These are phyloP conservation scores for Euleptes europaea DNA, from an alignment of 2,113 vertebrate genomes.

Conservation along the genomic window DNA sequence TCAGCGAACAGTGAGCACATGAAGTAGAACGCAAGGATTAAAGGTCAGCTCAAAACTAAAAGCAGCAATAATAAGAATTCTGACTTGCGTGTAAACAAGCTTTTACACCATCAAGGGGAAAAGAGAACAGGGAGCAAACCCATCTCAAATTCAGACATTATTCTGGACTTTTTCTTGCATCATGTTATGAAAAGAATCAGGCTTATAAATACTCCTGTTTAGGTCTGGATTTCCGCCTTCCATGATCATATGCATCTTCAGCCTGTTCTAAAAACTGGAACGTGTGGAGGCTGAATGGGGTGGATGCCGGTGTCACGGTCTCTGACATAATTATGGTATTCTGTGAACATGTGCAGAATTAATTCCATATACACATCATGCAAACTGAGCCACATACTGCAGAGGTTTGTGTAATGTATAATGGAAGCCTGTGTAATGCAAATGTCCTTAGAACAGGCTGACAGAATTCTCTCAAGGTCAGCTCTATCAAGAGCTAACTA, in stretches of 20 bases:
- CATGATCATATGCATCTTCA: neutral
- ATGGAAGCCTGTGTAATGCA: no score
- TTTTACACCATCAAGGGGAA: neutral
- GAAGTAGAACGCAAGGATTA: conserved; percentile 23
- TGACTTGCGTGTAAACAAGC: neutral
- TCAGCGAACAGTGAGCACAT: conserved; percentile 9
- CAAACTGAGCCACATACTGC: no score
- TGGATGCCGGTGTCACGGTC: neutral
- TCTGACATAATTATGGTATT: no score
- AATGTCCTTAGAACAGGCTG: no score
- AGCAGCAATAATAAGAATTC: neutral
- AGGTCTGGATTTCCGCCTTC: neutral
- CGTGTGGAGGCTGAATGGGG: neutral
- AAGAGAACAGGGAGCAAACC: neutral
- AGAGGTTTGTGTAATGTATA: no score
- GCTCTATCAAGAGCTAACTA: no score
- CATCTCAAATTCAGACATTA: neutral
- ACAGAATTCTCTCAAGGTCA: no score
- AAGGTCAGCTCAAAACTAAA: conserved; percentile 52
- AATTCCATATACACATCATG: no score
- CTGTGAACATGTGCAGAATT: no score
- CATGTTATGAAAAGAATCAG: neutral
- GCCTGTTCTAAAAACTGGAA: conserved; percentile 29
- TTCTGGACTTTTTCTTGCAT: neutral
- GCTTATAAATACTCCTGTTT: neutral